Evolutionary conservation across 2,113 vertebrate genomes (phyloP).

Genomic region (Cervus canadensis): DNA sequence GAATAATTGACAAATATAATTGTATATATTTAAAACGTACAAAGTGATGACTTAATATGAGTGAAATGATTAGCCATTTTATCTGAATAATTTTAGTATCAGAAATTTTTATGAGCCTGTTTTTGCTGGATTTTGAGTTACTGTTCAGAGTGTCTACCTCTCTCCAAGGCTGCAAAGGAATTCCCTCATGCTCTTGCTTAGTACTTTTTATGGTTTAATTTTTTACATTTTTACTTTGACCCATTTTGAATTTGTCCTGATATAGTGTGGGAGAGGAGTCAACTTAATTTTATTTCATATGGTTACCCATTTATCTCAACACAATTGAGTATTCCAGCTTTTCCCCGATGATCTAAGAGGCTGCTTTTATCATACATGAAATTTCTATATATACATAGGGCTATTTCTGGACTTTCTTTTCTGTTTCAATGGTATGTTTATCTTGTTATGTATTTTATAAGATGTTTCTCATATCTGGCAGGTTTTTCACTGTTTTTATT

Average conservation of each 20-base stretch:
- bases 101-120: not conserved
- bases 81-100: not conserved
- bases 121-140: slow-evolving; percentile 1
- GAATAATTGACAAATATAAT: not conserved
- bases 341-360: not conserved
- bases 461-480: not conserved
- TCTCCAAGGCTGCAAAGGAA: not conserved
- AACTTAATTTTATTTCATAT: not conserved
- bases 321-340: not conserved
- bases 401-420: not conserved
- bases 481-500: not conserved
- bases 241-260: not conserved
- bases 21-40: not conserved
- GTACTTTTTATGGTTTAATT: not conserved
- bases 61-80: not conserved
- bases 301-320: not conserved
- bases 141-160: not conserved
- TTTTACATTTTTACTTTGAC: slow-evolving; percentile 21
- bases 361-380: not conserved
- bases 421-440: not conserved
- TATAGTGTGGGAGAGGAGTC: not conserved
- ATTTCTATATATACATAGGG: not conserved
- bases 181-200: not conserved
- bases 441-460: not conserved
- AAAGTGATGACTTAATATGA: not conserved